phyloP scores from a whole-genome alignment of 2,888 invertebrate genomes.

The Microplitis manilae region DNA sequence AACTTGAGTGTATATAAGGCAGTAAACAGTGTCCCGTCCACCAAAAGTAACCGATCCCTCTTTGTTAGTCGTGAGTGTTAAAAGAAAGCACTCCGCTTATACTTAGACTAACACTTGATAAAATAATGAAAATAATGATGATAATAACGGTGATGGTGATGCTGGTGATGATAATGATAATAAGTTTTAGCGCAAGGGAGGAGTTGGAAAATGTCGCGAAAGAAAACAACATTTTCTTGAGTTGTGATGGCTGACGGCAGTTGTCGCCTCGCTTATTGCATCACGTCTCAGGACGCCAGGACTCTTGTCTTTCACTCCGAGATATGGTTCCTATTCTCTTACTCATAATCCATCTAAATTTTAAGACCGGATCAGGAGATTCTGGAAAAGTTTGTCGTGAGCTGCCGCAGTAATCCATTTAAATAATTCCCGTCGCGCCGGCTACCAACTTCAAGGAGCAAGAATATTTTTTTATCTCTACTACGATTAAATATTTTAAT shows the following conservation, averaged over 20 bases:
- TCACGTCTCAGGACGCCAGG: constrained; percentile 21
- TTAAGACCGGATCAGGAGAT: constrained; percentile 67
- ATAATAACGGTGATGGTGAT: not conserved
- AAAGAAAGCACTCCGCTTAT: constrained; percentile 22
- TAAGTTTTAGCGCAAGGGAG: constrained; percentile 5
- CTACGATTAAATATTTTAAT: not conserved
- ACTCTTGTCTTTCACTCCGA: not conserved
- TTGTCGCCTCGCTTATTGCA: constrained; percentile 35
- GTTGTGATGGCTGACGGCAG: constrained; percentile 60
- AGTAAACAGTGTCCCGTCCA: constrained; percentile 67
- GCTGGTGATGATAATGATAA: constrained; percentile 4
- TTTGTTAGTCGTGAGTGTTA: constrained; percentile 66
- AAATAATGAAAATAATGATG: constrained; percentile 5
- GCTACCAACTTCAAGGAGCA: constrained; percentile 1
- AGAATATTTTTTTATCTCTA: not conserved
- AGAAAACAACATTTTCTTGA: constrained; percentile 47
- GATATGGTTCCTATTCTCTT: constrained; percentile 45
- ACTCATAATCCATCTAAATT: constrained; percentile 70
- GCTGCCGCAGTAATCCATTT: constrained; percentile 67
- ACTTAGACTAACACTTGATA: constrained; percentile 9
- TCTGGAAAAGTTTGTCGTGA: constrained; percentile 61
- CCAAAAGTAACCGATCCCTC: constrained; percentile 63
- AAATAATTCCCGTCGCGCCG: constrained; percentile 66
- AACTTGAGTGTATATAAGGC: constrained; percentile 54
- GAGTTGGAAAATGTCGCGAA: constrained; percentile 15